Conservation (phyloP, 2,113 vertebrate species). For the Centropus bengalensis region DNA sequence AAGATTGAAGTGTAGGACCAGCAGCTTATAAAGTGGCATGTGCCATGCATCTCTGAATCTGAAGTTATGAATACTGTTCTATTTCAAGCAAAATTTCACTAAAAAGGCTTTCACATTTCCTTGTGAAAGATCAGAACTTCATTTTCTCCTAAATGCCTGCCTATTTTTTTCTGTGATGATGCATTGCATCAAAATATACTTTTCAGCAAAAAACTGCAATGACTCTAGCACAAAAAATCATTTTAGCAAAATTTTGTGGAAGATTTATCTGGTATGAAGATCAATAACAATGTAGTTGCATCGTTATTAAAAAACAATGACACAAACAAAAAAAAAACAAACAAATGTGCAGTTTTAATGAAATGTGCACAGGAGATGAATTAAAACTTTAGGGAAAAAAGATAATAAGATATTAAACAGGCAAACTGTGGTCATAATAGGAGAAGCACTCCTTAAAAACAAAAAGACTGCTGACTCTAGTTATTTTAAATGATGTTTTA, state of each 20-base stretch:
- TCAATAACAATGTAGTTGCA: not conserved
- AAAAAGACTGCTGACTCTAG: not conserved
- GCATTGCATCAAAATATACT: not conserved
- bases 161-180: not conserved
- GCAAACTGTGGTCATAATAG: not conserved
- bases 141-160: slow-evolving; percentile 3
- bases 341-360: not conserved
- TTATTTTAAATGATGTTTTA: not conserved
- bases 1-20: not conserved
- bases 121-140: not conserved
- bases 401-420: not conserved
- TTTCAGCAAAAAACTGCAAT: not conserved
- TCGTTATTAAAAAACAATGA: not conserved
- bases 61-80: not conserved
- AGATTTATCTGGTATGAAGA: not conserved
- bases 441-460: not conserved
- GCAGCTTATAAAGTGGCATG: not conserved
- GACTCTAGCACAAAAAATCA: not conserved
- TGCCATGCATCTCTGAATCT: not conserved
- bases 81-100: slow-evolving; percentile 25
- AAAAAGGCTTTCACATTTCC: not conserved
- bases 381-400: not conserved
- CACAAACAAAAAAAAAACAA: not conserved
- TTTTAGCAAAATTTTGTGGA: not conserved
- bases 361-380: not conserved